Evolutionary conservation across 2,888 invertebrate genomes (phyloP).

Genomic region (Thera obeliscata): DNA sequence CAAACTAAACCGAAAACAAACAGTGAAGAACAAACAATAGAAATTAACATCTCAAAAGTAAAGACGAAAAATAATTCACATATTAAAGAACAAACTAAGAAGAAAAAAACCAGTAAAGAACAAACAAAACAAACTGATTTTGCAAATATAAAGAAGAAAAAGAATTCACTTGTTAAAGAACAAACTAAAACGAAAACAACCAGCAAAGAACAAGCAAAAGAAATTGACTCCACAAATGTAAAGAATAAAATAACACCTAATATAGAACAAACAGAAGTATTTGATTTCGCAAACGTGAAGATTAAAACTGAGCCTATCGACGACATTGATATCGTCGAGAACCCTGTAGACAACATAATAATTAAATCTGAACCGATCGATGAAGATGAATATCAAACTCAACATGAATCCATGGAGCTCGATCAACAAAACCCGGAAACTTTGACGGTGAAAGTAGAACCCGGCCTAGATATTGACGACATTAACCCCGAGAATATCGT

Average conservation of each 20-base stretch:
- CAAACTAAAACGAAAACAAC: no score
- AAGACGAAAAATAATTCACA: no score
- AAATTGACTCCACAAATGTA: neutral
- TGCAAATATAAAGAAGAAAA: no score
- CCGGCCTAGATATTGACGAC: neutral
- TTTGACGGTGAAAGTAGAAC: slow-evolving; percentile 15
- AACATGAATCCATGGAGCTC: neutral
- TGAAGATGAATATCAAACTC: slow-evolving; percentile 1
- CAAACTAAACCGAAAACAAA: neutral
- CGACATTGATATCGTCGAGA: slow-evolving; percentile 30
- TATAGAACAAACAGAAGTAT: neutral
- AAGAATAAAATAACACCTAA: neutral
- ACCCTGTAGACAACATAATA: slow-evolving; percentile 1
- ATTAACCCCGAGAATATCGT: slow-evolving; percentile 1
- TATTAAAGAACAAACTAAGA: no score
- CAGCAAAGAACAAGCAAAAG: no score
- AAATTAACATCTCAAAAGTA: no score
- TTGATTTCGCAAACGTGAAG: slow-evolving; percentile 7
- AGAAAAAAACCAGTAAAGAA: no score
- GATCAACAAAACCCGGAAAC: slow-evolving; percentile 3
- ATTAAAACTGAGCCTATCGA: slow-evolving; percentile 35
- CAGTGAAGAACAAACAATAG: no score
- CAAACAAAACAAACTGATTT: no score
- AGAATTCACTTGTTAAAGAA: no score
- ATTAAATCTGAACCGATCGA: slow-evolving; percentile 28